A percentile compares a stretch with the other conserved stretches of the same genome.
phyloP scores from a whole-genome alignment of 2,113 vertebrate genomes.

The Thymallus thymallus region DNA sequence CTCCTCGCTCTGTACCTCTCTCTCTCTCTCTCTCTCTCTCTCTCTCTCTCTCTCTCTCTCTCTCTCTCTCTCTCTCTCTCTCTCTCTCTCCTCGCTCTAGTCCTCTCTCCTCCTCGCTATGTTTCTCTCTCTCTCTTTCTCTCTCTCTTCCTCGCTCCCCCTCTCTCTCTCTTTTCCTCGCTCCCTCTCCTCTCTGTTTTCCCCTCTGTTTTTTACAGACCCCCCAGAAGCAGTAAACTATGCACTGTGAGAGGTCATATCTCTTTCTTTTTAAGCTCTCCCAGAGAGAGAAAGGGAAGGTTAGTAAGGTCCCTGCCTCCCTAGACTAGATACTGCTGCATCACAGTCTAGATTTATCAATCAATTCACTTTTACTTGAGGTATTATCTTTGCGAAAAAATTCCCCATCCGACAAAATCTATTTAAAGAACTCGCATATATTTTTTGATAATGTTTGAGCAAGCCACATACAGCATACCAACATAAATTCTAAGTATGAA shows the following conservation, averaged over 20 bases:
- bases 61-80: too few species aligned
- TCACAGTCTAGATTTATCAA: not conserved
- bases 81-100: too few species aligned
- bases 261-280: slow-evolving; percentile 75
- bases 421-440: not conserved
- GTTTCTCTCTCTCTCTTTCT: too few species aligned
- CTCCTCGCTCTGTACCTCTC: too few species aligned
- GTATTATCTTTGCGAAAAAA: not conserved
- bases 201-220: slow-evolving; percentile 44
- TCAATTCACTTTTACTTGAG: not conserved
- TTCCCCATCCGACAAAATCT: not conserved
- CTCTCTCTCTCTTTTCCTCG: too few species aligned
- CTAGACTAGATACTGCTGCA: not conserved
- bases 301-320: slow-evolving; percentile 56
- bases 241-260: slow-evolving; percentile 59
- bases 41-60: too few species aligned
- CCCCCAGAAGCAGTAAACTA: slow-evolving; percentile 73
- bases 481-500: not conserved
- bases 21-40: too few species aligned
- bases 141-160: too few species aligned
- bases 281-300: slow-evolving; percentile 79
- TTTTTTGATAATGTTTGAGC: not conserved
- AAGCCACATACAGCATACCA: not conserved
- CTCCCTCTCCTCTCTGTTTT: slow-evolving; percentile 19
- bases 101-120: too few species aligned